These are phyloP conservation scores for Drosophila equinoxialis DNA, from an alignment of 1,140 invertebrate genomes.

Conservation along the genomic window DNA sequence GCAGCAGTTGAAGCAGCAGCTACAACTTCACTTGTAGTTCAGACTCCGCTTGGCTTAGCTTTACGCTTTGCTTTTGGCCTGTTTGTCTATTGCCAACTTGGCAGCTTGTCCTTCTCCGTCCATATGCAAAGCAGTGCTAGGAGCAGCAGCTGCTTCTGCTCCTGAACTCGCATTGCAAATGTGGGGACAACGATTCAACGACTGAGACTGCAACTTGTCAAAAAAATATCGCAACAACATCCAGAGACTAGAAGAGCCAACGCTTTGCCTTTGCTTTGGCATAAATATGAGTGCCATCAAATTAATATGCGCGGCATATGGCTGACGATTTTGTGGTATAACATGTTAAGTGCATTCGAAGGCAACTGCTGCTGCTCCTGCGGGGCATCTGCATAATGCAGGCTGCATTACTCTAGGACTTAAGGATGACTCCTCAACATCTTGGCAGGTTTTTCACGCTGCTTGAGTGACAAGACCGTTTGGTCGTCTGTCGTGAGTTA, in stretches of 20 bases:
- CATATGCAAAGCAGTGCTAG: slow-evolving; percentile 74
- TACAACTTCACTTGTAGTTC: slow-evolving; percentile 13
- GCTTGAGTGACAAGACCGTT: slow-evolving; percentile 62
- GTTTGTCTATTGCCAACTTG: slow-evolving; percentile 66
- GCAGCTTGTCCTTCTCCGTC: slow-evolving; percentile 62
- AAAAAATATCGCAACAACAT: slow-evolving; percentile 68
- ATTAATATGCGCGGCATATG: slow-evolving; percentile 81
- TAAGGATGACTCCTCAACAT: slow-evolving; percentile 53
- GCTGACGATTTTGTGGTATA: slow-evolving; percentile 80
- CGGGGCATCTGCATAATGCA: slow-evolving; percentile 67
- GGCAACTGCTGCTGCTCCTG: slow-evolving; percentile 34
- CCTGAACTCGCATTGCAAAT: slow-evolving; percentile 53
- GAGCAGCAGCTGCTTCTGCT: slow-evolving; percentile 42
- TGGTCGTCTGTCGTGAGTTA: slow-evolving; percentile 60
- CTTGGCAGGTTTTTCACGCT: slow-evolving; percentile 75
- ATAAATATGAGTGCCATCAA: slow-evolving; percentile 81
- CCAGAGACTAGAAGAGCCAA: slow-evolving; percentile 11
- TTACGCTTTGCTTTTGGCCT: slow-evolving; percentile 33
- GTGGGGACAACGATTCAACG: slow-evolving; percentile 19
- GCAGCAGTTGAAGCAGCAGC: slow-evolving; percentile 25
- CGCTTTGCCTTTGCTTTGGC: slow-evolving; percentile 69
- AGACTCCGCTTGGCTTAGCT: slow-evolving; percentile 26
- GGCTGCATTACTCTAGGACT: slow-evolving; percentile 28
- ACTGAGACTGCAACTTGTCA: slow-evolving; percentile 76
- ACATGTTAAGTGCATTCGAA: slow-evolving; percentile 78